A percentile compares a stretch with the other conserved stretches of the same genome.
Conservation (phyloP, 1,140 invertebrate species). For the Aethina tumida region DNA sequence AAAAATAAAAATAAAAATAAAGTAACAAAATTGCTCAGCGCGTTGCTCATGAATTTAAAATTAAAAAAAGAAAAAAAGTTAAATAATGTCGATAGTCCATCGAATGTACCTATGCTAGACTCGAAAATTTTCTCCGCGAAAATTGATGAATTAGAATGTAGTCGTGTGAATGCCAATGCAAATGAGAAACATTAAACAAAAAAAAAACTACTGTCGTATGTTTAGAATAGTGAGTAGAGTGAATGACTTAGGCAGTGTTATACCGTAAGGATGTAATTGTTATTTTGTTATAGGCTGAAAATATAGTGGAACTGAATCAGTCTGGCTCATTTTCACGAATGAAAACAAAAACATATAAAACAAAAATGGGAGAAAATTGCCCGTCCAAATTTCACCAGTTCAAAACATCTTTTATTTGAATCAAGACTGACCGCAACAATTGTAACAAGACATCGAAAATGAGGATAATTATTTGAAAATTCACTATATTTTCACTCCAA, state of each 20-base stretch:
- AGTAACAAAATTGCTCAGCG: slow-evolving; percentile 1
- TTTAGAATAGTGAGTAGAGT: slow-evolving; percentile 35
- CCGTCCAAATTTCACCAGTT: background rate
- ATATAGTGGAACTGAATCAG: background rate
- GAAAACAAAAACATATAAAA: background rate
- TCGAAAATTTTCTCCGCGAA: slow-evolving; percentile 13
- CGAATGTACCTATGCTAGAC: slow-evolving; percentile 5
- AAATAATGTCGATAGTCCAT: slow-evolving; percentile 8
- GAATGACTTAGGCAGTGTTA: slow-evolving; percentile 35
- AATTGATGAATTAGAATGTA: slow-evolving; percentile 10
- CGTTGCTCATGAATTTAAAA: slow-evolving; percentile 9
- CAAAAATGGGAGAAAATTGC: background rate
- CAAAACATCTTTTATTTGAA: background rate
- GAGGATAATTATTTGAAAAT: background rate
- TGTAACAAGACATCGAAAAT: background rate
- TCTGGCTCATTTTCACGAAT: background rate
- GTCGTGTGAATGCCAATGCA: slow-evolving; percentile 11
- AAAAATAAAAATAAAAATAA: background rate
- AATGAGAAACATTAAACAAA: slow-evolving; percentile 18
- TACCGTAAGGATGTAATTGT: slow-evolving; percentile 26
- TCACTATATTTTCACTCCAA: background rate
- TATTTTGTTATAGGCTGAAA: background rate
- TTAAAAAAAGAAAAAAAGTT: slow-evolving; percentile 12
- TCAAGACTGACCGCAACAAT: background rate
- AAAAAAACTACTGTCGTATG: slow-evolving; percentile 31